These are phyloP conservation scores for Aphelinus atriplicis DNA, from an alignment of 1,140 invertebrate species.

Conservation along the genomic window DNA sequence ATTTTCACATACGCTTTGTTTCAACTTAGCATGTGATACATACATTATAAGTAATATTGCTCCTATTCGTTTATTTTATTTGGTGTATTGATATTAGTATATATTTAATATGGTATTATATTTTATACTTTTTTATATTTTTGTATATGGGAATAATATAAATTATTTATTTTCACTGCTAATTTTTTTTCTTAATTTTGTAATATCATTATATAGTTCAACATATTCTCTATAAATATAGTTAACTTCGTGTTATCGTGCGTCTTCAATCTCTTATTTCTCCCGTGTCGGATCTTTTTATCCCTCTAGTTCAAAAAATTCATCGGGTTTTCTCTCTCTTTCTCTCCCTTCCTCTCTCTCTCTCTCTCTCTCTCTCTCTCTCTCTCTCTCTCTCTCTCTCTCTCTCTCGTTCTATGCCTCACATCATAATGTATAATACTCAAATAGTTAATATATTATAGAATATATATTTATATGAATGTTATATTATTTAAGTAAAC, in stretches of 20 bases:
- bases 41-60: constrained; percentile 42
- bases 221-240: constrained; percentile 65
- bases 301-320: constrained; percentile 9
- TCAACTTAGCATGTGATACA: constrained; percentile 4
- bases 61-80: constrained; percentile 45
- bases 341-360: constrained; percentile 31
- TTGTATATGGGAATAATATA: constrained; percentile 27
- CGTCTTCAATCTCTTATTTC: constrained; percentile 3
- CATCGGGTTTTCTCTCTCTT: not conserved
- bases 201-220: constrained; percentile 51
- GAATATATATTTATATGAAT: constrained; percentile 32
- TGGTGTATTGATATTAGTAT: not conserved
- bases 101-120: constrained; percentile 36
- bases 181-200: constrained; percentile 32
- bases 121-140: constrained; percentile 43
- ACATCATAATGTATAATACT: constrained; percentile 18
- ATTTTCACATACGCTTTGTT: not conserved
- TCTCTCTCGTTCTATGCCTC: constrained; percentile 43
- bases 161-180: constrained; percentile 40
- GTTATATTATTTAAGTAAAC: constrained; percentile 54
- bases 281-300: not conserved
- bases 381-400: constrained; percentile 36
- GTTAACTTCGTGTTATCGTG: constrained; percentile 58
- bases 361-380: constrained; percentile 35
- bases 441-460: constrained; percentile 9